Percentiles rank a stretch among this genome's conserved stretches.
Evolutionary conservation across 1,140 invertebrate species (phyloP).

Genomic region (Bombus haemorrhoidalis): DNA sequence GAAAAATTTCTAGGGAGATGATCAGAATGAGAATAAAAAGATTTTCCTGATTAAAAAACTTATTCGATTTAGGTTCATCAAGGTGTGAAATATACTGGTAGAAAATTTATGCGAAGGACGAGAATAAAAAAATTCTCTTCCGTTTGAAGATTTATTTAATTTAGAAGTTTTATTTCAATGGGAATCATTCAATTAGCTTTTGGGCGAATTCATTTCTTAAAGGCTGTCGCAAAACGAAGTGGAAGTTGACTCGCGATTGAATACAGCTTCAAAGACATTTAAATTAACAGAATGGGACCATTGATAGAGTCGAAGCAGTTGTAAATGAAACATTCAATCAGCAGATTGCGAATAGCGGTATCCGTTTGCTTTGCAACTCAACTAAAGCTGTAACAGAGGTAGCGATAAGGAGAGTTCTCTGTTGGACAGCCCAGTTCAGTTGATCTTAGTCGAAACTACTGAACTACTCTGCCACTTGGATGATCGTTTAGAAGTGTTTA

Average conservation of each 20-base stretch:
- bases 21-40: too few relatives aligned
- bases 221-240: not conserved
- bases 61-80: too few relatives aligned
- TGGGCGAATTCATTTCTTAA: not conserved
- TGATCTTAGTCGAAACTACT: slow-evolving; percentile 7
- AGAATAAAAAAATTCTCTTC: too few relatives aligned
- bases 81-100: too few relatives aligned
- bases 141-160: too few relatives aligned
- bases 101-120: too few relatives aligned
- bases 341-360: not conserved
- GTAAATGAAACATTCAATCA: slow-evolving; percentile 8
- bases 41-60: too few relatives aligned
- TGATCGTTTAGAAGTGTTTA: not conserved
- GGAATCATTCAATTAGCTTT: not conserved
- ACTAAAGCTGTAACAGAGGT: not conserved
- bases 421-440: not conserved
- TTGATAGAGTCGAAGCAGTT: not conserved
- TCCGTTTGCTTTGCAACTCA: not conserved
- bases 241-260: not conserved
- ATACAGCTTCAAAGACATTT: not conserved
- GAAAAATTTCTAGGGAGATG: too few relatives aligned
- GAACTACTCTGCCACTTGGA: not conserved
- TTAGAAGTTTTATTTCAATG: not conserved
- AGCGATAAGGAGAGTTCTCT: not conserved
- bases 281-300: not conserved